Evolutionary conservation across 2,113 vertebrate genomes (phyloP), one percentile per base, ranked within the genome.

Genomic region (Pogonocichla stellata): DNA sequence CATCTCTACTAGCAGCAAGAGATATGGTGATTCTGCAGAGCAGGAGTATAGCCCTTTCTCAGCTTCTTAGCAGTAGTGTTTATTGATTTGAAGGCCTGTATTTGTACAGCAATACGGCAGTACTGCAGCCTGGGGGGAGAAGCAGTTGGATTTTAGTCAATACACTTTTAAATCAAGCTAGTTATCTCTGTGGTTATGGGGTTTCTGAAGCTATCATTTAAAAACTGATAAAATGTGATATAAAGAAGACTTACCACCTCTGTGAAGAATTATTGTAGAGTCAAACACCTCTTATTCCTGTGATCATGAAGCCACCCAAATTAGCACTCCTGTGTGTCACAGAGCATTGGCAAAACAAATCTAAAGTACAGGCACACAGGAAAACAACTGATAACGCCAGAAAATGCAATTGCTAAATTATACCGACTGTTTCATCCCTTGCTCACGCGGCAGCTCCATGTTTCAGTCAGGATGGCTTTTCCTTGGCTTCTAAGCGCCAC

Each of bases 381-480:
- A 43, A 89, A 84, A 58, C 40, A 57, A n/a, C 17, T 8, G 36
- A 24, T 36, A 38, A 26, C n/a, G 40, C 33, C 31, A 26, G 70
- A 43, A 89, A 92, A 71, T 1, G 8, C 18, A 51, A 26, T 3
- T 51, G 50, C 33, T n/a, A 8, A 42, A 54, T 83, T 33, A 18
- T 3, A 31, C 12, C 1, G 3, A 12, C 48, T 13, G 1, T 2
- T 6, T 24, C 38, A 4, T 11, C 12, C 9, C 42, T 17, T 2
- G 42, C 64, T 65, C 31, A 16, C 12, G 3, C 6, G 1, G 22
- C 60, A 50, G 19, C 66, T 33, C 19, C 4, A 10, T 5, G 3
- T 57, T 16, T 24, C 64, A 1, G 14, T 0, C 15, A 38, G 43
- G 10, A 16, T 12, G 43, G 14, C 16, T 34, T 3, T 70, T 88